Conservation (phyloP, 1,140 invertebrate species). For the Heliconius hermathena region DNA sequence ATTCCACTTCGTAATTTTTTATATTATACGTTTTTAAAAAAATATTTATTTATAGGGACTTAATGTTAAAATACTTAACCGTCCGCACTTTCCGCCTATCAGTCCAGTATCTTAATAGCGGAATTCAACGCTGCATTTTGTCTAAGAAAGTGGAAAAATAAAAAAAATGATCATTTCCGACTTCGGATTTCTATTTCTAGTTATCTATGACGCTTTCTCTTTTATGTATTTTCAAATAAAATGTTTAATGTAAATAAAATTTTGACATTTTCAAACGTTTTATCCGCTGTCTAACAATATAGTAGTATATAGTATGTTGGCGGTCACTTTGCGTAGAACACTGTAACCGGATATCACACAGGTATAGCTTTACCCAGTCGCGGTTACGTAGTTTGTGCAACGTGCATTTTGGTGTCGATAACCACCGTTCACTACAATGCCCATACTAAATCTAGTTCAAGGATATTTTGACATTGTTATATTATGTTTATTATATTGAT, state of each 20-base stretch:
- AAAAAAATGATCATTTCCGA: no score
- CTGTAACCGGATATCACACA: conserved; percentile 46
- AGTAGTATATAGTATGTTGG: neutral
- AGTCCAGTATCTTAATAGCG: no score
- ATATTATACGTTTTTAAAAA: no score
- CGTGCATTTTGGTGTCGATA: conserved; percentile 43
- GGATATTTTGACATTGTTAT: conserved; percentile 20
- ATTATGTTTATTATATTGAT: neutral
- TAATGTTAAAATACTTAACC: no score
- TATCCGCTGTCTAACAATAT: neutral
- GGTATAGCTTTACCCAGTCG: conserved; percentile 53
- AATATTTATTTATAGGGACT: no score
- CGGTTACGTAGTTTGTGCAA: conserved; percentile 58
- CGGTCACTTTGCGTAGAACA: conserved; percentile 44
- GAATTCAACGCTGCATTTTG: neutral
- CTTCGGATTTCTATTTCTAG: no score
- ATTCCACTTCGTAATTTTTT: no score
- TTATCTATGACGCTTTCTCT: no score
- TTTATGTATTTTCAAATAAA: no score
- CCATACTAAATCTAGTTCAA: conserved; percentile 25
- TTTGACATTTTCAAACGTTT: neutral
- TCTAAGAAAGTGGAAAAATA: no score
- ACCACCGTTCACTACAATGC: conserved; percentile 43
- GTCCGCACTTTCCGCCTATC: no score
- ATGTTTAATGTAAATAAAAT: no score